Percentiles rank a stretch among this genome's conserved stretches.
Evolutionary conservation across 2,797 vertebrate genomes (phyloP).

Genomic region (Cottoperca gobio): DNA sequence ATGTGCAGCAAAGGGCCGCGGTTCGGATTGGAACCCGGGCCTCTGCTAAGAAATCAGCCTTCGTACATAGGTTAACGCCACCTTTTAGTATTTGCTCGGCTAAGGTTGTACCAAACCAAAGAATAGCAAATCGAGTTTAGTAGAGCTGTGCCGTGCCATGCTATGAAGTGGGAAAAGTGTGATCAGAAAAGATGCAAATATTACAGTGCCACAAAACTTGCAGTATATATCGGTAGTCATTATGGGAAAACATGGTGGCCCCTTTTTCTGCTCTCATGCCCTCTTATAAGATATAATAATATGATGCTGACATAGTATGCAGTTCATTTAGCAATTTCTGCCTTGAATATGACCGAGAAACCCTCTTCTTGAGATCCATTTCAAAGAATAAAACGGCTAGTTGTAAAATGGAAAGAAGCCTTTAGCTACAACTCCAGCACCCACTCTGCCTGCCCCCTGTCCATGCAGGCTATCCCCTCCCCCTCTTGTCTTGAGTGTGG

Average conservation of each 20-base stretch:
- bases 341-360: constrained; percentile 14
- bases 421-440: constrained; percentile 54
- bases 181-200: neutral
- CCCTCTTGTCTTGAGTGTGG: constrained; percentile 74
- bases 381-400: constrained; percentile 22
- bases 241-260: neutral
- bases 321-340: constrained; percentile 22
- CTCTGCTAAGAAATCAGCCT: too few relatives aligned
- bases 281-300: constrained; percentile 19
- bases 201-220: neutral
- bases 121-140: too few relatives aligned
- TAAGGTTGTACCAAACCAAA: too few relatives aligned
- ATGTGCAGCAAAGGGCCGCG: too few relatives aligned
- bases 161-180: neutral
- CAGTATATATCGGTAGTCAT: neutral
- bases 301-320: constrained; percentile 1
- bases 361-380: constrained; percentile 25
- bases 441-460: constrained; percentile 68
- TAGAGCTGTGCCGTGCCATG: too few relatives aligned
- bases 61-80: too few relatives aligned
- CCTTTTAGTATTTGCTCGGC: too few relatives aligned
- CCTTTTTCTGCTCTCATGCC: constrained; percentile 3
- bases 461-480: constrained; percentile 68
- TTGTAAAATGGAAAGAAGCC: constrained; percentile 32
- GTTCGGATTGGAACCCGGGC: too few relatives aligned